Conservation (phyloP, 2,113 vertebrate species). For the Chamaea fasciata region DNA sequence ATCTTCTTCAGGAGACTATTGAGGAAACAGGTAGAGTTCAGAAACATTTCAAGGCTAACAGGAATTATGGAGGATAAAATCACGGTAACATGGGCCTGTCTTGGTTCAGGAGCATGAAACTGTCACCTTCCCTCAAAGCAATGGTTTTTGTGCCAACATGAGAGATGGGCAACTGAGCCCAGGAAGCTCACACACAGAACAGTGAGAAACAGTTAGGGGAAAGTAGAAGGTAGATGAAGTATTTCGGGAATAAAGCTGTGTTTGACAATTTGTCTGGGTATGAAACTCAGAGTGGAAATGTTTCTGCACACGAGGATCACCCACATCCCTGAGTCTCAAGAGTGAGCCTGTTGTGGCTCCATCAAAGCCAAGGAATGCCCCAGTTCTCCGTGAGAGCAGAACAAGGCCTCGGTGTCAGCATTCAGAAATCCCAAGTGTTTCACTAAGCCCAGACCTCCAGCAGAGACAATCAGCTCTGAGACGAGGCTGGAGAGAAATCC, state of each 20-base stretch:
- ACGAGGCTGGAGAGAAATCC: neutral
- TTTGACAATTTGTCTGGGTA: neutral
- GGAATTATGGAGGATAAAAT: neutral
- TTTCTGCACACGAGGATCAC: neutral
- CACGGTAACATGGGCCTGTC: rapidly evolving
- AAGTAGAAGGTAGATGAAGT: neutral
- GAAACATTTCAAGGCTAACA: neutral
- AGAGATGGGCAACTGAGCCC: neutral
- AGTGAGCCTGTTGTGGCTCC: neutral
- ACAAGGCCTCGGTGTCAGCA: neutral
- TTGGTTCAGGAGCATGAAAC: neutral
- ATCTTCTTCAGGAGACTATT: neutral
- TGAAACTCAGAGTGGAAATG: neutral
- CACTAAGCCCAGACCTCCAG: neutral
- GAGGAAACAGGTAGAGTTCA: neutral
- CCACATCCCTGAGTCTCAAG: neutral
- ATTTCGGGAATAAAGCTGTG: neutral
- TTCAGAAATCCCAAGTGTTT: neutral
- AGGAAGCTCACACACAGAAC: neutral
- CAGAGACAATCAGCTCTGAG: neutral
- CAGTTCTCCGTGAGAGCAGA: neutral
- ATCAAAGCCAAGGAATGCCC: neutral
- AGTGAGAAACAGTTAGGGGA: neutral
- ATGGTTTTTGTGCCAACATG: neutral
- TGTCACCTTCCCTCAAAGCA: neutral